Percentiles rank a stretch among this genome's conserved stretches.
Evolutionary conservation across 1,140 invertebrate species (phyloP).

Genomic region (Aphelenchoides besseyi): DNA sequence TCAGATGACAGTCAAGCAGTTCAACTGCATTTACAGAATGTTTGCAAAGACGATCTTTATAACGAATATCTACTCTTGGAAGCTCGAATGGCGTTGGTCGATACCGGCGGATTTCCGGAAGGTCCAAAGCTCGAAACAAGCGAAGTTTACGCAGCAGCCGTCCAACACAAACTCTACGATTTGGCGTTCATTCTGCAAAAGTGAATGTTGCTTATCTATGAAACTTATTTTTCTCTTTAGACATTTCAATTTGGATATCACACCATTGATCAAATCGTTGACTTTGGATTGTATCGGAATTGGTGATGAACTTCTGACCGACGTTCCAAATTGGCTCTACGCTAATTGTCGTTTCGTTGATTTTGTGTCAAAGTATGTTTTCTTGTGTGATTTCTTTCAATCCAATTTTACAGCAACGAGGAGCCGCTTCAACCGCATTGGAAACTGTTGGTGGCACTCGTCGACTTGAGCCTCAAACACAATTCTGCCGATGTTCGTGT

Average conservation of each 20-base stretch:
- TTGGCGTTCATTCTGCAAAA: slow-evolving; percentile 46
- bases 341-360: slow-evolving; percentile 16
- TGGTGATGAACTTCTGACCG: not conserved
- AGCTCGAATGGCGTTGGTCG: slow-evolving; percentile 36
- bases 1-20: not conserved
- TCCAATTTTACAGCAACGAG: not conserved
- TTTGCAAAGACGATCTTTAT: slow-evolving; percentile 29
- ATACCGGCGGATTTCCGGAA: slow-evolving; percentile 16
- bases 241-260: slow-evolving; percentile 3
- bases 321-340: slow-evolving; percentile 1
- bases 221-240: too few relatives aligned
- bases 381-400: not conserved
- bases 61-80: slow-evolving; percentile 38
- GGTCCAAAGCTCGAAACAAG: slow-evolving; percentile 32
- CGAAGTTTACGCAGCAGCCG: slow-evolving; percentile 38
- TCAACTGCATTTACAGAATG: slow-evolving; percentile 5
- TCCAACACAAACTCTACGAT: slow-evolving; percentile 44
- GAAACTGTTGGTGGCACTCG: slow-evolving; percentile 42
- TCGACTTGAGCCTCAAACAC: slow-evolving; percentile 35
- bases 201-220: too few relatives aligned
- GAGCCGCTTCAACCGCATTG: slow-evolving; percentile 23
- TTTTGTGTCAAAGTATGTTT: not conserved
- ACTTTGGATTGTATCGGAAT: slow-evolving; percentile 11
- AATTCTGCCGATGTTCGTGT: slow-evolving; percentile 31
- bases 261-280: slow-evolving; percentile 1